Evolutionary conservation across 2,888 invertebrate genomes (phyloP), one percentile per base, ranked within the genome.

Genomic region (Megastigmus dorsalis): DNA sequence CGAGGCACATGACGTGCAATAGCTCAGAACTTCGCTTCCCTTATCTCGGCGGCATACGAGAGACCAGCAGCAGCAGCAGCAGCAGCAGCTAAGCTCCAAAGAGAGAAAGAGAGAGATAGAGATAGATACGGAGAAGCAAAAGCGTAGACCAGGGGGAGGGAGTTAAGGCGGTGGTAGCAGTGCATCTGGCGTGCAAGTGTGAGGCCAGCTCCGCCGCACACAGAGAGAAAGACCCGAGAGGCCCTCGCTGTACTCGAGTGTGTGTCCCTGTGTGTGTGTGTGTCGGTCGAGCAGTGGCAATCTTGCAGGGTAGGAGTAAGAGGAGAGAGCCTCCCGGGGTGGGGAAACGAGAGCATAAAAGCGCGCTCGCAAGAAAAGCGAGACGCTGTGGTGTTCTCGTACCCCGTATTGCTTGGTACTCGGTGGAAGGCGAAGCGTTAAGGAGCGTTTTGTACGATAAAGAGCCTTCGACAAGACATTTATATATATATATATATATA

Each of bases 271-370:
- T n/a, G n/a, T n/a, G n/a, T n/a, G n/a, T n/a, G n/a, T 20, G 18
- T 13, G 23, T 18, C 33, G 23, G 57, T 13, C 28, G 15, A 13
- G 9, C 33, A n/a, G n/a, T n/a, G 9, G 33, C 33, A 13, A n/a
- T 60, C 28, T n/a, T 4, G 4, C 43, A 59, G 26, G 41, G 50
- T 10, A n/a, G 30, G 13, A 38, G 20, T n/a, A n/a, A n/a, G 60
- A 48, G 71, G 75, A 72, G 77, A 75, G 33, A n/a, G 50, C 41
- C 41, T 13, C 52, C 36, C 41, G 57, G 80, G 78, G 81, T 82
- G 83, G 81, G 81, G 79, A 79, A 78, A 79, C 83, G 84, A 85
- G 83, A 85, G 84, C 85, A 87, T 87, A 88, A 86, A 87, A 87
- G 86, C 86, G 78, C 81, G 80, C 77, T 75, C 80, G 83, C 75